Evolutionary conservation across 1,140 invertebrate genomes (phyloP), one percentile per base, ranked within the genome.

Genomic region (Calliopsis andreniformis): DNA sequence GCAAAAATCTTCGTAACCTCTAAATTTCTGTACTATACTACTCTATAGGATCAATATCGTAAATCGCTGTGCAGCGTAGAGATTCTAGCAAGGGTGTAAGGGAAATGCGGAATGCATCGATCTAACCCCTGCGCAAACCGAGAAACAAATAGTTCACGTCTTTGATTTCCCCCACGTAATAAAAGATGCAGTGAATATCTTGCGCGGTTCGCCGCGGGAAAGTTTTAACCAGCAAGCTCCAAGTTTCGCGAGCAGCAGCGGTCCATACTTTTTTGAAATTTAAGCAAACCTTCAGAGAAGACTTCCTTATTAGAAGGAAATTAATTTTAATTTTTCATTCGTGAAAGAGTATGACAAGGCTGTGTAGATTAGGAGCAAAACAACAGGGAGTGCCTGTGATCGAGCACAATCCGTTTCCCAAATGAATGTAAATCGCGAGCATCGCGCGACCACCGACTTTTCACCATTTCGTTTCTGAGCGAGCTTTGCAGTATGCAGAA

Each of bases 401-500:
- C n/a, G n/a, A n/a, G n/a, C n/a, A n/a, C n/a, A n/a, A n/a, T n/a
- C n/a, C n/a, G n/a, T n/a, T n/a, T n/a, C n/a, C n/a, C 35, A 39
- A 10, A 10, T 39, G 35, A 39, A 39, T 80, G 59, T 75, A 82
- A 82, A 75, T 59, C 72, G 75, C 45, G 35, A 35, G 12, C 39
- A 43, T 42, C 63, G 53, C 16, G 35, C 47, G 56, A 76, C 62
- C 25, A 47, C 56, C 28, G 55, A 68, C 72, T 20, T 71, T 75
- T 76, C 71, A 64, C 49, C 76, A 42, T 68, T 80, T 71, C 72
- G 63, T 70, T 63, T 42, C 42, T 49, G 70, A 82, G 69, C 71
- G 72, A 82, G 61, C 75, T 62, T 28, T 64, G 10, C 78, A 78
- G 49, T 86, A 81, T 76, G 75, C 78, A 79, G 80, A 87, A 86